These are phyloP conservation scores for Larimichthys polyactis DNA, from an alignment of 2,113 vertebrate species.

Conservation along the genomic window DNA sequence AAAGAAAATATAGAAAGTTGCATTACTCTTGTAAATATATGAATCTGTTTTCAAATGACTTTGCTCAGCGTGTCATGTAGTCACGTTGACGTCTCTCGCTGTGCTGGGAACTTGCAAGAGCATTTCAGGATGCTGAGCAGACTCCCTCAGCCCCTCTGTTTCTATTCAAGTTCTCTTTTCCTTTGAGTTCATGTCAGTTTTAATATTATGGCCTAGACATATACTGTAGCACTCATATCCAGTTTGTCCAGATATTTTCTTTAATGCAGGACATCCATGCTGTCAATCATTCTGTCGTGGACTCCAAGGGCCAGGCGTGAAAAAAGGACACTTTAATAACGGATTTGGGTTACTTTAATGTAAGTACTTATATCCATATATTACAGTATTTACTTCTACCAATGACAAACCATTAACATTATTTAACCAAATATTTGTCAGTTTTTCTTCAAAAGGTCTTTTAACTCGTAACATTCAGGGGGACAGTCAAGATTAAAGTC, in stretches of 20 bases:
- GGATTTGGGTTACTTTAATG: too few species aligned
- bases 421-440: too few species aligned
- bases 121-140: neutral
- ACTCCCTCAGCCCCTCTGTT: slow-evolving; percentile 10
- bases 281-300: slow-evolving; percentile 1
- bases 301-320: too few species aligned
- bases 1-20: neutral
- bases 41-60: neutral
- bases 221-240: neutral
- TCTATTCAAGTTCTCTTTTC: neutral
- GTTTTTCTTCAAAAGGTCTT: too few species aligned
- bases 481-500: too few species aligned
- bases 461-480: too few species aligned
- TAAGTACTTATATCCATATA: too few species aligned
- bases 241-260: neutral
- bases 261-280: neutral
- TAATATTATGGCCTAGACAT: slow-evolving; percentile 5
- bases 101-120: neutral
- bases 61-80: neutral
- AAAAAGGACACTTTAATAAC: too few species aligned
- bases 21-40: neutral
- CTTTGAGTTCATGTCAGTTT: slow-evolving; percentile 5
- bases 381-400: too few species aligned
- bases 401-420: too few species aligned
- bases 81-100: neutral